Base-by-base conservation (phyloP, 2,797 vertebrate genomes). In the Cirrhinus mrigala region DNA sequence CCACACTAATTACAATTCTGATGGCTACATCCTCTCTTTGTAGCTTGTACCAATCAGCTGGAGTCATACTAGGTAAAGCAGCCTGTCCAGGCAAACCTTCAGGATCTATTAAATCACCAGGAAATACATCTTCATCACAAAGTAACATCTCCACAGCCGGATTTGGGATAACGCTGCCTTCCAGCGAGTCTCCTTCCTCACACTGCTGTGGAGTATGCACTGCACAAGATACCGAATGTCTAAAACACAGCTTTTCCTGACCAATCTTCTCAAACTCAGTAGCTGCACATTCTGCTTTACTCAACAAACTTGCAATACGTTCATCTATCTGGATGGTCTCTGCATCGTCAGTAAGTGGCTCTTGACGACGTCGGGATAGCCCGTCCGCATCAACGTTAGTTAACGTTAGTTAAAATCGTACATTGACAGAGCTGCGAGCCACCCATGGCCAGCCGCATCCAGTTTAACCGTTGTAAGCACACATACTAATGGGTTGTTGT, bases 1-100 rank as follows among this genome's bases (percentile, higher is more conserved):
- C 46, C 24, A 79, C 9, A 6, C 2, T 7, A 64, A 48, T 66
- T 22, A 27, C 9, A 0, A 15, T 68, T 68, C 46, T 6, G 4
- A 80, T 22, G 4, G 44, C 78, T 48, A 3, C 10, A 33, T 80
- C 78, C 15, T 80, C 78, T 68, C 78, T 80, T 33, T 80, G 44
- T 2, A 68, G 5, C 3, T 52, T 14, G 3, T n/a, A n/a, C 78
- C 78, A 80, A 33, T 68, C 62, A 5, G 5, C 14, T 0, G 16
- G 16, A 22, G 78, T 37, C 62, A 80, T 66, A 14, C 78, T 68
- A 1, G 78, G 62, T 22, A 52, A 4, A 50, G 27, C 5, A 10
- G 48, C 54, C 7, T 75, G 48, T 29, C 73, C 48, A 52, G 71
- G 46, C 16, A 12, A 12, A 40, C 1, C 4, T 12, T 37, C 27